Base-by-base conservation (phyloP, 2,797 vertebrate species). In the Linurgus olivaceus region DNA sequence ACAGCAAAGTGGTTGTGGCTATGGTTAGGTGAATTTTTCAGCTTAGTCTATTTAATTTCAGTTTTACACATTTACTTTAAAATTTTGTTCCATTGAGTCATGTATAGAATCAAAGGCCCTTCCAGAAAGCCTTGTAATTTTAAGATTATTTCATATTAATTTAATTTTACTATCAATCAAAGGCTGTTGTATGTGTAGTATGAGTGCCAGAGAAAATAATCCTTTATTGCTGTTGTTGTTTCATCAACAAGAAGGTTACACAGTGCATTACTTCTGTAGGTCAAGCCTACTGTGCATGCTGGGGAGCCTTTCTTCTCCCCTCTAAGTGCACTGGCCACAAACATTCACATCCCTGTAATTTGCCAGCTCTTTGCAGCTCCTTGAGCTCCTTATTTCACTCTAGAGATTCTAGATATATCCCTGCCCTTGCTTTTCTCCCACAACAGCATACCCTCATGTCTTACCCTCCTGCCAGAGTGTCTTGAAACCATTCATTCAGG, bases 61-160 rank as follows among this genome's bases (percentile, higher is more conserved):
- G 57, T 93, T 87, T 87, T 71, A 89, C 48, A 77, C 47, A 76
- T 91, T 71, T 85, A 51, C 55, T 96, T 87, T 37, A 92, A 94
- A 85, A 86, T 31, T 85, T 68, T 70, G 26, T 86, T 95, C 89
- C 33, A 37, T 40, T 87, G 63, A 95, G 35, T 82, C 84, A 40
- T 82, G 63, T 87, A 44, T 71, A 66, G 45, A 79, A 94, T 96
- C 94, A 97, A 96, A 96, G 61, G n/a, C 42, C 50, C 10, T 77
- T 90, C 82, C 51, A 86, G 72, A 88, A 95, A 86, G 91, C 95
- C 86, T 95, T 95, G 91, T 93, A 93, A 95, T 94, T 88, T 91
- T 62, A 90, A 93, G 86, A 97, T 95, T 94, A 91, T 88, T 96
- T 94, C 45, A 59, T 72, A 94, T 93, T 93, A 96, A 96, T 95